phyloP scores from a whole-genome alignment of 2,113 vertebrate genomes.

The Sphyrna mokarran region DNA sequence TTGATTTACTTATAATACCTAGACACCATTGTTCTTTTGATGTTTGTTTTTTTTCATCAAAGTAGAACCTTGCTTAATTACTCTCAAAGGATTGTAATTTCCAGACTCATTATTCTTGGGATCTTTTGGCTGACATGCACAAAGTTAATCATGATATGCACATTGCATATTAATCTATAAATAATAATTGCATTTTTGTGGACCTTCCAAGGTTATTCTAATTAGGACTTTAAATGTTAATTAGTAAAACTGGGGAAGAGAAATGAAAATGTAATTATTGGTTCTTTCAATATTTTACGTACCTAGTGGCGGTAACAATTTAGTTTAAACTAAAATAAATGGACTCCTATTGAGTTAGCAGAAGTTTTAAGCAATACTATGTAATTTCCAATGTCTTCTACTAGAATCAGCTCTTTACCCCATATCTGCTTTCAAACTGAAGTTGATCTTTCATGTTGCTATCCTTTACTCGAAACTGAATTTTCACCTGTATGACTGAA shows the following conservation, averaged over 20 bases:
- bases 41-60: constrained; percentile 43
- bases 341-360: background rate
- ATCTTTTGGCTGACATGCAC: constrained; percentile 43
- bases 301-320: background rate
- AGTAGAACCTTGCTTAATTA: constrained; percentile 50
- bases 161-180: constrained; percentile 47
- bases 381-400: background rate
- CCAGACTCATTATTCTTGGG: constrained; percentile 44
- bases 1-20: constrained; percentile 40
- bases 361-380: background rate
- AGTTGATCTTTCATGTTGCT: background rate
- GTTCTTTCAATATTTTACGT: background rate
- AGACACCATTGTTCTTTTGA: constrained; percentile 42
- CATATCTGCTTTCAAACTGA: background rate
- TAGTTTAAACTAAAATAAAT: background rate
- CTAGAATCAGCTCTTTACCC: background rate
- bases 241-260: constrained; percentile 28
- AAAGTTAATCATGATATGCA: constrained; percentile 42
- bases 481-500: background rate
- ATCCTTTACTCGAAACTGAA: background rate
- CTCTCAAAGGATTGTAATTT: constrained; percentile 46
- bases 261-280: background rate
- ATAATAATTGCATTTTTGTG: constrained; percentile 44
- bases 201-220: constrained; percentile 39
- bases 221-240: constrained; percentile 46